A percentile compares a stretch with the other conserved stretches of the same genome.
Conservation (phyloP, 92 coral and sea anemone genomes). For the Parazoanthus atlanticus region DNA sequence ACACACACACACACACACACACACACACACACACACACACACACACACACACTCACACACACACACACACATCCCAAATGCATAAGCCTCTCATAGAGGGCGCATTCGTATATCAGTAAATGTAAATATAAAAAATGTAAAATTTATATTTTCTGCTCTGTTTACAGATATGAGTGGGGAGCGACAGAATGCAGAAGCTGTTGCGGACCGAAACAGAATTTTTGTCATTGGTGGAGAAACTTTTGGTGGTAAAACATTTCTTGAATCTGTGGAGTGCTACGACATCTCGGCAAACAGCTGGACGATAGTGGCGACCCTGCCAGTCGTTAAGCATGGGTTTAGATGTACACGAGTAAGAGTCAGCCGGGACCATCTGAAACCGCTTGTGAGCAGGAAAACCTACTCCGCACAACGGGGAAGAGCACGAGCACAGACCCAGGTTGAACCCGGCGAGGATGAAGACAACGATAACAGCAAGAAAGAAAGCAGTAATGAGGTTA, state of each 20-base stretch:
- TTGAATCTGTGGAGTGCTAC: slow-evolving; percentile 76
- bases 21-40: too few species aligned
- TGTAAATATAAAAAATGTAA: too few species aligned
- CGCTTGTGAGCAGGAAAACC: slow-evolving; percentile 12
- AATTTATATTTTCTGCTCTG: not conserved
- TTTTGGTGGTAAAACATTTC: slow-evolving; percentile 62
- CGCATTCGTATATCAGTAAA: too few species aligned
- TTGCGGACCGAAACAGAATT: slow-evolving; percentile 52
- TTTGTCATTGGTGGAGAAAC: slow-evolving; percentile 88
- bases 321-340: slow-evolving; percentile 70
- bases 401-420: not conserved
- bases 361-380: slow-evolving; percentile 54
- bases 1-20: too few species aligned
- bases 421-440: not conserved
- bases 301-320: slow-evolving; percentile 59
- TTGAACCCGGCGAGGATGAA: not conserved
- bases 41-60: too few species aligned
- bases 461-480: not conserved
- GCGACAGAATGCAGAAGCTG: slow-evolving; percentile 92
- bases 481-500: not conserved
- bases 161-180: slow-evolving; percentile 66
- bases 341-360: slow-evolving; percentile 54
- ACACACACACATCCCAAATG: too few species aligned
- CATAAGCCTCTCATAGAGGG: too few species aligned
- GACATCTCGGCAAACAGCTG: slow-evolving; percentile 65